Base-by-base conservation (phyloP, 92 coral and sea anemone species). In the Parazoanthus darwini region DNA sequence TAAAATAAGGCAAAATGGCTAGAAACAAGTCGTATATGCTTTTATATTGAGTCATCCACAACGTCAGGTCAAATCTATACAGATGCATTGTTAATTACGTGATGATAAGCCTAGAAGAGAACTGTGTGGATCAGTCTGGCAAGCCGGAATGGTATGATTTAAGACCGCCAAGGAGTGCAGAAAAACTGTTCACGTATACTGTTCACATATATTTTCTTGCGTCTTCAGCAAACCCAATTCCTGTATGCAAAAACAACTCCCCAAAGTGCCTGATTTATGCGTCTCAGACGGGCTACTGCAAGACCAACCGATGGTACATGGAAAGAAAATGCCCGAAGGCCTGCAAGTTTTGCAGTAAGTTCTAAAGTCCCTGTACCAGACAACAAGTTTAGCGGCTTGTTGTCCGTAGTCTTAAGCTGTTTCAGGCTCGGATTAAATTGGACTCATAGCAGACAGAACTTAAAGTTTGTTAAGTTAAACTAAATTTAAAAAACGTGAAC, bases 321-420 rank as follows among this genome's bases (percentile, higher is more conserved):
- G 88, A 59, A 76, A 59, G 72, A 23, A 58, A 73, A 63, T 96
- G 99, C 33, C 93, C 99, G 3, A 90, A 87, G 77, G 89, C 98
- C 56, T 96, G 99, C 91, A 89, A 89, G 15, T 93, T 93, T 68
- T 96, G 98, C 85, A 91, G 98, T 96, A 89, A 96, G 98, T 94
- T 38, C 78, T n/a, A 16, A 8, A 71, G 56, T 42, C 33, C 35
- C 8, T 36, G 72, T 48, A 22, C 29, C n/a, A 13, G 67, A 13
- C 18, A 54, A 11, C 67, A 39, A 35, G n/a, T 26, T 48, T 78
- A 36, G 51, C 13, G 39, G 75, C 35, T 29, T 76, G 65, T 33
- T 78, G n/a, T 8, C 7, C 36, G 11, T 26, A 50, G 44, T 80
- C 14, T 56, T 70, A 2, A 63, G 44, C 71, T n/a, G 1, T 38